Base-by-base conservation (phyloP, 2,113 vertebrate species). In the Monopterus albus region DNA sequence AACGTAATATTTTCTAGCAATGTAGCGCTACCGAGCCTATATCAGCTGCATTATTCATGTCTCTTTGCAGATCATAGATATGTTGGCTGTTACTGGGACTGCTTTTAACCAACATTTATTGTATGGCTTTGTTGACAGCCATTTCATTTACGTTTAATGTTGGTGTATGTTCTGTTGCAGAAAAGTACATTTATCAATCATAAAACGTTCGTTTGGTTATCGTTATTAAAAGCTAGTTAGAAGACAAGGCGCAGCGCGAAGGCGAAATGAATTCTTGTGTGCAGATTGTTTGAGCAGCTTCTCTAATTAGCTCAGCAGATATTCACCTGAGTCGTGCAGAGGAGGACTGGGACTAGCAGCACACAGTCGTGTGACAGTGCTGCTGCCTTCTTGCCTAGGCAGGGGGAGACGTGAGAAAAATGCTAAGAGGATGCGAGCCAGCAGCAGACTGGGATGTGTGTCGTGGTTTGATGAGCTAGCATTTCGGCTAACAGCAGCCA, bases 1-100 rank as follows among this genome's bases (percentile, higher is more conserved):
- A n/a, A 23, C 42, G 4, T 62, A 62, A 20, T 35, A 67, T 86
- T 87, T 81, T 73, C 39, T n/a, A 29, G 64, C 78, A 49, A 28
- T 75, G 72, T 68, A 58, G 42, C 61, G 29, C 73, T 70, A 81
- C 50, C 15, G 75, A 81, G 72, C 68, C 86, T 66, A 81, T 61
- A 87, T 53, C 65, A 82, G 79, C 79, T 91, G 88, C 88, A 91
- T 91, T 86, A 89, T 91, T 89, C 84, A 86, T 89, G 83, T 72
- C n/a, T 45, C 79, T 72, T 73, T 83, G 84, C 83, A 80, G 79
- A 76, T 51, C 66, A n/a, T n/a, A 52, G 62, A 56, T 49, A 26
- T 43, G 39, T 61, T 58, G 59, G 29, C 59, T 49, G 45, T 56
- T 25, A 5, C 2, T 23, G 31, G 39, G 17, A 23, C 8, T 33